These are phyloP conservation scores for Himalopsyche kuldschensis DNA, from an alignment of 2,888 invertebrate species.

Conservation along the genomic window DNA sequence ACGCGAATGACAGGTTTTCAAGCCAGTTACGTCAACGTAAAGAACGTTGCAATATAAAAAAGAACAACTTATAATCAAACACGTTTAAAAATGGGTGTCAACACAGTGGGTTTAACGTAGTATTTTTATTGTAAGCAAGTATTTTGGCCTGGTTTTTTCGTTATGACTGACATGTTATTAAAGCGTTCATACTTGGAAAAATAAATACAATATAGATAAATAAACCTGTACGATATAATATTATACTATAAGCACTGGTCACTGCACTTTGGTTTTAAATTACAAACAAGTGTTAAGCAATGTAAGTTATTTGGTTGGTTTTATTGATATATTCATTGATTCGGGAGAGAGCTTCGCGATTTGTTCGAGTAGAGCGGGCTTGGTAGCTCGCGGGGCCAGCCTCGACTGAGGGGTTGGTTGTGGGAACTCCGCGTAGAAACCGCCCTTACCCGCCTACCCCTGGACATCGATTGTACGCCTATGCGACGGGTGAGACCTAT, in stretches of 20 bases:
- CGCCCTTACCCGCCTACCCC: conserved; percentile 10
- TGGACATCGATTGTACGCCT: conserved; percentile 23
- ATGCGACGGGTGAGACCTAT: conserved; percentile 6
- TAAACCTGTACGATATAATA: background rate
- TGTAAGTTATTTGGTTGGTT: background rate
- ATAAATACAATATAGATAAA: background rate
- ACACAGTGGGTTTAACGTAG: background rate
- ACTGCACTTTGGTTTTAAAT: background rate
- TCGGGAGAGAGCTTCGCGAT: background rate
- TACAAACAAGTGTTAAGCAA: background rate
- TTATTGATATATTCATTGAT: background rate
- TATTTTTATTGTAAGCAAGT: background rate
- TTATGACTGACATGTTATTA: background rate
- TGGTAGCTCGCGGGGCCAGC: background rate
- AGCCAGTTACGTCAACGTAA: background rate
- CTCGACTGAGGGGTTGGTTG: background rate
- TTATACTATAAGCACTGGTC: background rate
- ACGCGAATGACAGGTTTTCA: background rate
- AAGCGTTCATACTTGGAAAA: background rate
- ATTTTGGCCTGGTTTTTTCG: background rate
- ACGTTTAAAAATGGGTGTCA: background rate
- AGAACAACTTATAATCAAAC: background rate
- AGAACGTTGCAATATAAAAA: background rate
- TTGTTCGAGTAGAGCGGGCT: background rate
- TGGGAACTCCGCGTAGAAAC: background rate